Base-by-base conservation (phyloP, 2,888 invertebrate species). In the Carcina quercana region DNA sequence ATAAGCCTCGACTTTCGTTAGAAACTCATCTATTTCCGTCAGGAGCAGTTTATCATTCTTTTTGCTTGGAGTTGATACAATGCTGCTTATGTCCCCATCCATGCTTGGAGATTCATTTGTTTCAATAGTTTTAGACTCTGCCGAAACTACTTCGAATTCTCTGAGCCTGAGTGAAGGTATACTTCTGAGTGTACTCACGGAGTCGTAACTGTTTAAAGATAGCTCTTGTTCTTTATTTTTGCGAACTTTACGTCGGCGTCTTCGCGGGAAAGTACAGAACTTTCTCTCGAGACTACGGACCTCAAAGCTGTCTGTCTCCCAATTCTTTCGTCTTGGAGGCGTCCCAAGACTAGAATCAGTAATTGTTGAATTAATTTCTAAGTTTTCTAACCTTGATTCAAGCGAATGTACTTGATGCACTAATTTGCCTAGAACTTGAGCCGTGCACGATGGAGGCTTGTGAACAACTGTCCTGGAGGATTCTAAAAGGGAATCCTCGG, bases 391-490 rank as follows among this genome's bases (percentile, higher is more conserved):
- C 51, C 83, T 79, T 28, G 86, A 74, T 58, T 87, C 87, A 20
- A 91, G 86, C 38, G 89, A 88, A 25, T 86, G 84, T 24, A 91
- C 87, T 44, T 90, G 85, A 47, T 80, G 85, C 28, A 88, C 87
- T 25, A 91, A 86, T 46, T 89, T 76, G 7, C 69, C 78, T 1
- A 83, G 47, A 21, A 79, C 78, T 47, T 75, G 79, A 0, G 82
- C 86, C 24, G 86, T 84, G 42, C 82, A 78, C 24, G 78, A 79
- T 35, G 59, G 48, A 30, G 74, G 79, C 47, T 74, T 82, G 32
- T 72, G 78, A 17, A 83, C 78, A 8, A 82, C 82, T 10, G 80
- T 82, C 49, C 83, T 71, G 24, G 80, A 76, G 2, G 80, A 75
- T 40, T 75, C 69, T 29, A 80, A 51, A 13, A 74, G 40, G 5